Conservation (phyloP, 2,797 vertebrate species). For the Ataeniobius toweri region DNA sequence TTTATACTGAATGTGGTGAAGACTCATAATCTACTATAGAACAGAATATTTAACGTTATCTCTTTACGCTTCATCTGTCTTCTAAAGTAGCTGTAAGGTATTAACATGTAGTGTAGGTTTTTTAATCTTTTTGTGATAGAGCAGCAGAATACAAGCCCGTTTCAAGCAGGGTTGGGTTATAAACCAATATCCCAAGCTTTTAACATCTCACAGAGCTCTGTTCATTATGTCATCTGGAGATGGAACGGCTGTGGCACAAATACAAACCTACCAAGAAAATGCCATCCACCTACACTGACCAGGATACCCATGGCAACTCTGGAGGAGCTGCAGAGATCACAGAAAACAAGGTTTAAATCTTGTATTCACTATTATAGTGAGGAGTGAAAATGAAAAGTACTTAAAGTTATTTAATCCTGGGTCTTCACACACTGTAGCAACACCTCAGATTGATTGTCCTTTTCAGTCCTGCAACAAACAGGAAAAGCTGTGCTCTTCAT, state of each 20-base stretch:
- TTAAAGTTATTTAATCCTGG: no score
- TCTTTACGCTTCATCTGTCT: not conserved
- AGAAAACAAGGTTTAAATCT: no score
- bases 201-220: not conserved
- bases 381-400: no score
- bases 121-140: not conserved
- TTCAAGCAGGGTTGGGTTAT: not conserved
- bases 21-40: conserved; percentile 26
- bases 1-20: conserved; percentile 3
- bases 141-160: not conserved
- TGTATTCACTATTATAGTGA: no score
- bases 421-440: no score
- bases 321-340: not conserved
- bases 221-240: no score
- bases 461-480: no score
- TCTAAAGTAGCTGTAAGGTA: not conserved
- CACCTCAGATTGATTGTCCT: no score
- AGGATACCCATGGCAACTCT: not conserved
- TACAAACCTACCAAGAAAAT: not conserved
- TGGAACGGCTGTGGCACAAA: not conserved
- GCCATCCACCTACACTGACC: not conserved
- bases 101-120: not conserved
- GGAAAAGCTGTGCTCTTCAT: not conserved
- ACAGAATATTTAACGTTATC: conserved; percentile 15
- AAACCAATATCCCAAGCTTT: not conserved